Evolutionary conservation across 1,140 invertebrate genomes (phyloP).

Genomic region (Drosophila equinoxialis): DNA sequence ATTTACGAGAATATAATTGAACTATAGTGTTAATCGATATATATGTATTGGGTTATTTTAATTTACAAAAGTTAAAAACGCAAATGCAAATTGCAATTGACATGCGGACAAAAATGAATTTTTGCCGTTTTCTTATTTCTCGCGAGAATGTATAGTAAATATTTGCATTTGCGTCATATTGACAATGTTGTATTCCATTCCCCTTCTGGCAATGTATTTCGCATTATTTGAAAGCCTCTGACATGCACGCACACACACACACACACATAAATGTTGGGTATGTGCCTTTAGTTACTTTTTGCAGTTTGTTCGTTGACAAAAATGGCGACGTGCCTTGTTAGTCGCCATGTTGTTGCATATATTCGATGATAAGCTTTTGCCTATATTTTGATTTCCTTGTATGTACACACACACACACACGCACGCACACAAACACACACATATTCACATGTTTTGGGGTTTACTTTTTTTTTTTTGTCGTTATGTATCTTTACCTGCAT

Average conservation of each 20-base stretch:
- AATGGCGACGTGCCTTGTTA: conserved; percentile 8
- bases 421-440: neutral
- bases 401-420: neutral
- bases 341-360: conserved; percentile 5
- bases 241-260: neutral
- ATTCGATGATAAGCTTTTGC: conserved; percentile 4
- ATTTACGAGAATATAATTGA: neutral
- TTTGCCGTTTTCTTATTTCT: conserved; percentile 12
- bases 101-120: conserved; percentile 36
- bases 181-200: neutral
- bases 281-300: conserved; percentile 5
- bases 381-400: conserved; percentile 18
- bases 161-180: conserved; percentile 43
- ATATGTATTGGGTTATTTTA: neutral
- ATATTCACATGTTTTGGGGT: neutral
- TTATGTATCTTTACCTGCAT: conserved; percentile 69
- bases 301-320: neutral
- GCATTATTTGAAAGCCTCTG: conserved; percentile 46
- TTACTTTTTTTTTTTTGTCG: neutral
- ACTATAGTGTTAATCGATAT: conserved; percentile 14
- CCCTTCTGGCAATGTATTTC: conserved; percentile 19
- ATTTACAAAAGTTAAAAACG: neutral
- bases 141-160: conserved; percentile 46
- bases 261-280: neutral
- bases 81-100: conserved; percentile 46